Evolutionary conservation across 2,113 vertebrate genomes (phyloP).

Genomic region (Cheilinus undulatus): DNA sequence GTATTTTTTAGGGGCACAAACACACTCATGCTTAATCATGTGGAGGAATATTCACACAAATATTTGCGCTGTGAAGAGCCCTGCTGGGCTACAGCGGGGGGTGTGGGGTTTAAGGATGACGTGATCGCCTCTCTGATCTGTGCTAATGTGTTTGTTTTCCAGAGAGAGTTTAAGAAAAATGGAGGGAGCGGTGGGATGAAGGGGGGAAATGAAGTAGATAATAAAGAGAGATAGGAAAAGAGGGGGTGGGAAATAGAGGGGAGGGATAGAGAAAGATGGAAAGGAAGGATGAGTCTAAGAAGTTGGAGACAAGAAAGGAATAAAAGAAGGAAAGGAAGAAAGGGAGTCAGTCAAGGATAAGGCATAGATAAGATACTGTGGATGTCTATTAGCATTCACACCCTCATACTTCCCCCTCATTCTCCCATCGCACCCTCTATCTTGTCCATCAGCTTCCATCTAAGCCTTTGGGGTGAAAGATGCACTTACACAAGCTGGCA

Average conservation of each 20-base stretch:
- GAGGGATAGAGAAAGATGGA: neutral
- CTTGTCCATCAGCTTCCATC: conserved; percentile 71
- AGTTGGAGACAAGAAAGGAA: neutral
- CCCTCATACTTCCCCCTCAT: conserved; percentile 49
- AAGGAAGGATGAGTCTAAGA: neutral
- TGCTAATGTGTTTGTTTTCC: conserved; percentile 62
- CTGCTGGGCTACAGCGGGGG: conserved; percentile 28
- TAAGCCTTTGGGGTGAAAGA: conserved; percentile 44
- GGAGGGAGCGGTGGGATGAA: neutral
- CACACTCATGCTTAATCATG: conserved; percentile 51
- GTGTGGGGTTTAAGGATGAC: conserved; percentile 40
- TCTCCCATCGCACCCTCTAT: conserved; percentile 53
- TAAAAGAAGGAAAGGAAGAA: neutral
- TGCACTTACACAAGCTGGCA: conserved; percentile 22
- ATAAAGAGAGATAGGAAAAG: neutral
- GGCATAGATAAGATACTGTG: conserved; percentile 45
- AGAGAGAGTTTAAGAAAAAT: conserved; percentile 41
- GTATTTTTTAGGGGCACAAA: conserved; percentile 42
- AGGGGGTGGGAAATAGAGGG: neutral
- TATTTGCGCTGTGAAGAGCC: neutral
- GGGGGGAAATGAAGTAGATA: conserved; percentile 23
- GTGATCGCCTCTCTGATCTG: conserved; percentile 41
- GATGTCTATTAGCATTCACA: conserved; percentile 76
- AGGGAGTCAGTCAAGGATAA: conserved; percentile 57
- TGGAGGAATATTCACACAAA: conserved; percentile 19